Evolutionary conservation across 2,888 invertebrate genomes (phyloP), one percentile per base, ranked within the genome.

Genomic region (Deilephila elpenor): DNA sequence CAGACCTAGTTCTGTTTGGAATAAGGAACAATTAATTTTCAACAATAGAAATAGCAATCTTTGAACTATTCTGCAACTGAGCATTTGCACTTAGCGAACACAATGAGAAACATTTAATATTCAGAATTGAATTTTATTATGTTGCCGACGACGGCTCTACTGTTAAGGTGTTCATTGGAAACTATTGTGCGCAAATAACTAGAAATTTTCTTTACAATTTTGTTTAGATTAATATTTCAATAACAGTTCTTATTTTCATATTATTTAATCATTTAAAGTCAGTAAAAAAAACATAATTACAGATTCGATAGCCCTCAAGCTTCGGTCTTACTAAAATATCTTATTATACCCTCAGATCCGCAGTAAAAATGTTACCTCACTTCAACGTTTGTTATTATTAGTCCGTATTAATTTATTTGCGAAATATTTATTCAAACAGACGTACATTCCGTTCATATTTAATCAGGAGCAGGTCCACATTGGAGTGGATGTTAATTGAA

Each of bases 401-500:
- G 56, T 17, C 56, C n/a, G 5, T 17, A 56, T 56, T 7, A n/a
- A 56, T 56, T 17, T 56, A 56, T 56, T 5, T 56, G n/a, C 56
- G 11, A 44, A 44, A 44, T 44, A 44, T 44, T 17, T 56, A 56
- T 56, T 17, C 56, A 56, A 56, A 6, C 56, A 5, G 56, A n/a
- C 44, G 67, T 51, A 44, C 44, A 44, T 25, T 32, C 32, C 0
- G 32, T 32, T 32, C 14, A 67, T 44, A 67, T 67, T 67, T 25
- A 67, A 51, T 67, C 44, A 51, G 25, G 37, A 51, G 25, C 25
- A 51, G 25, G 44, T 67, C 51, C 44, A 64, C 5, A 44, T 56
- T 56, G 19, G 32, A 34, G 34, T 56, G 29, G 32, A 34, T 19
- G 32, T 71, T 82, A 81, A 81, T 82, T 80, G 80, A 78, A 82